These are phyloP conservation scores for Ptychadena robeensis DNA, from an alignment of 2,797 vertebrate genomes.

Conservation along the genomic window DNA sequence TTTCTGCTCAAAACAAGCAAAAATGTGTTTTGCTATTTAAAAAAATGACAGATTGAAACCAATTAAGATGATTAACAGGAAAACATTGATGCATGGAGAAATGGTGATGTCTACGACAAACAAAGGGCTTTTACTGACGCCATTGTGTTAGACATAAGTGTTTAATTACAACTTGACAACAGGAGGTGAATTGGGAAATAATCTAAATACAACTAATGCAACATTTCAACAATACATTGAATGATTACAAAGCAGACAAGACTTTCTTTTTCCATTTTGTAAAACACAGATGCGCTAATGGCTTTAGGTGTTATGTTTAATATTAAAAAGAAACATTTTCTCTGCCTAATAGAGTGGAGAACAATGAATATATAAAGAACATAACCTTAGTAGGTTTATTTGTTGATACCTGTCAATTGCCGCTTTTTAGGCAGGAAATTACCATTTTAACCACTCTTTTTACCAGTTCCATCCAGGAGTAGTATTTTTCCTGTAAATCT, in stretches of 20 bases:
- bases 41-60: conserved; percentile 19
- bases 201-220: neutral
- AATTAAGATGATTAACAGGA: conserved; percentile 29
- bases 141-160: neutral
- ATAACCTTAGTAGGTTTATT: neutral
- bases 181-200: neutral
- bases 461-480: no score
- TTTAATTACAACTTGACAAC: conserved; percentile 19
- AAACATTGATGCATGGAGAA: conserved; percentile 9
- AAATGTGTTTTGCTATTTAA: neutral
- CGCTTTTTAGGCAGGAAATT: no score
- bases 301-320: neutral
- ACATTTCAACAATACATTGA: neutral
- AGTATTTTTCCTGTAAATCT: no score
- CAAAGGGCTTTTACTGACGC: conserved; percentile 20
- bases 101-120: conserved; percentile 9
- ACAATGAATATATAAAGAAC: neutral
- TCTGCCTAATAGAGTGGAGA: neutral
- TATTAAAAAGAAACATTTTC: neutral
- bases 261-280: neutral
- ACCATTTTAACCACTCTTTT: no score
- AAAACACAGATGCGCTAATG: neutral
- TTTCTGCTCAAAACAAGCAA: conserved; percentile 12
- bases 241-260: neutral
- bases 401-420: no score